Evolutionary conservation across 1,140 invertebrate species (phyloP).

Genomic region (Arion vulgaris): DNA sequence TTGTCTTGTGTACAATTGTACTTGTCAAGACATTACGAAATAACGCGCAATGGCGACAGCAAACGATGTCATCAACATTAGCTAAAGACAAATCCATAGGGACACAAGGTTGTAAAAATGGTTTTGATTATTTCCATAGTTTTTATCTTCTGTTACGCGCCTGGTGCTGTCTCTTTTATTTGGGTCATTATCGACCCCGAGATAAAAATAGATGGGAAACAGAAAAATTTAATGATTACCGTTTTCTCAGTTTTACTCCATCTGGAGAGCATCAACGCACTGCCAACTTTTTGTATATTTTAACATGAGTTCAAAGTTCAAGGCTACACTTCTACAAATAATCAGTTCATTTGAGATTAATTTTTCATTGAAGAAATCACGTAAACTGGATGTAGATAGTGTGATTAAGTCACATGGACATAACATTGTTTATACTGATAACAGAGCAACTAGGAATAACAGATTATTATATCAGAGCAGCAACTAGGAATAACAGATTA

Average conservation of each 20-base stretch:
- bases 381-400: too few relatives aligned
- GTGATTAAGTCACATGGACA: too few relatives aligned
- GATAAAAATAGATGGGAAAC: neutral
- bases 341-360: too few relatives aligned
- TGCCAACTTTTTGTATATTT: neutral
- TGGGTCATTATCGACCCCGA: neutral
- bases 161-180: neutral
- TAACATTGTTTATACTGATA: too few relatives aligned
- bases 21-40: neutral
- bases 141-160: neutral
- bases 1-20: neutral
- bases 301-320: neutral
- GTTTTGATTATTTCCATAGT: neutral
- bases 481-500: too few relatives aligned
- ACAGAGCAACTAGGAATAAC: too few relatives aligned
- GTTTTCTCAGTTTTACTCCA: neutral
- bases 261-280: neutral
- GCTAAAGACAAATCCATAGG: neutral
- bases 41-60: neutral
- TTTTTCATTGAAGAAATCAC: too few relatives aligned
- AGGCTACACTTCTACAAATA: neutral
- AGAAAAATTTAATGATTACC: neutral
- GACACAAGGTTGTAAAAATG: neutral
- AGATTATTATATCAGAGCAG: too few relatives aligned
- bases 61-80: neutral